Base-by-base conservation (phyloP, 2,888 invertebrate genomes). In the Cerceris ruficornis region DNA sequence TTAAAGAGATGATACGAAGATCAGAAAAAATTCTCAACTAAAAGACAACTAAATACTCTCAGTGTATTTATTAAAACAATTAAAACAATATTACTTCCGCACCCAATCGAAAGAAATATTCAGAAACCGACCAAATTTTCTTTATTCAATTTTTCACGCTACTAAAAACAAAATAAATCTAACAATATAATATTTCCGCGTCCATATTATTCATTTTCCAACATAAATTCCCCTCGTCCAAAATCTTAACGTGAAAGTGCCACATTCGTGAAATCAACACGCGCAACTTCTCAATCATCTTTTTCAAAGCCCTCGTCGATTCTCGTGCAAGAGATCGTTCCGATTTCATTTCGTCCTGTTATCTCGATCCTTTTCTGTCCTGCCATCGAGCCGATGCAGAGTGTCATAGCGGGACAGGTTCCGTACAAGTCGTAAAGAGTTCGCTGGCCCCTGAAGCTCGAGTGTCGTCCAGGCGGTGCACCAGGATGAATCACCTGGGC, bases 401-500 rank as follows among this genome's bases (percentile, higher is more conserved):
- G 73, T 68, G 72, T 69, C 72, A 70, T 80, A 78, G 72, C 78
- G 78, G 81, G 84, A 86, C 86, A 83, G 86, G 86, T 87, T 87
- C 87, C 83, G 78, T 81, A 81, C 73, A 68, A 68, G 79, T 77
- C 86, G 78, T 86, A 85, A 86, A 86, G 88, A 88, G 89, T 89
- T 88, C 88, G 88, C 88, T 87, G 88, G 86, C 87, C 86, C 76
- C 87, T 74, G 68, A 70, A 74, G 73, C 57, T 76, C 67, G 82
- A 75, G 83, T 80, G 85, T 86, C 86, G 83, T 83, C 76, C 82
- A 81, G 82, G 77, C 82, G 82, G 77, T 62, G 79, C 81, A 79
- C 70, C 83, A 74, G 86, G 87, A 89, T 89, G 88, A 89, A 88
- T 88, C 87, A 89, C 87, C 84, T 83, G 83, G 80, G 75, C 83